A percentile compares a stretch with the other conserved stretches of the same genome.
These are phyloP conservation scores for Metellina segmentata DNA, from an alignment of 2,888 invertebrate species.

Conservation along the genomic window DNA sequence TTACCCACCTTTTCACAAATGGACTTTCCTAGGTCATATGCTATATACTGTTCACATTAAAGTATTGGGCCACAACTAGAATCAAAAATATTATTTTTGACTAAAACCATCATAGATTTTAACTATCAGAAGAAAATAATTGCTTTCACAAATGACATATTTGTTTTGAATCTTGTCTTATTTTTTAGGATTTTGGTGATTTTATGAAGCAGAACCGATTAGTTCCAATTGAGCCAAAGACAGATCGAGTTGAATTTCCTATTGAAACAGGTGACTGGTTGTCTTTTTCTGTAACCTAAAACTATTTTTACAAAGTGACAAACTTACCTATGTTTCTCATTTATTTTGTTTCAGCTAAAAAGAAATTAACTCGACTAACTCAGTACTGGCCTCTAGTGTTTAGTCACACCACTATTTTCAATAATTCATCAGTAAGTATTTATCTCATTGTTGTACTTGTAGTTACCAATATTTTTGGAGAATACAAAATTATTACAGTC, in stretches of 20 bases:
- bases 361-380: slow-evolving; percentile 88
- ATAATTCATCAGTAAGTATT: slow-evolving; percentile 80
- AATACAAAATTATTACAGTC: no score
- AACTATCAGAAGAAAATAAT: not conserved
- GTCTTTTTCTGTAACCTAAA: not conserved
- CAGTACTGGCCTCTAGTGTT: slow-evolving; percentile 90
- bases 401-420: slow-evolving; percentile 92
- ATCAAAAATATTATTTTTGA: no score
- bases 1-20: no score
- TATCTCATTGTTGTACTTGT: no score
- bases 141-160: not conserved
- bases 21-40: no score
- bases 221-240: slow-evolving; percentile 84
- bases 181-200: slow-evolving; percentile 88
- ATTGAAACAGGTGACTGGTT: slow-evolving; percentile 82
- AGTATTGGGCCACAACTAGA: no score
- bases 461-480: no score
- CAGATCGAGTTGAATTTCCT: slow-evolving; percentile 80
- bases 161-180: not conserved
- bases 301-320: not conserved
- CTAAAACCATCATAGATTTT: no score
- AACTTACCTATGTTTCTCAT: not conserved
- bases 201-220: slow-evolving; percentile 92
- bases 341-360: slow-evolving; percentile 82
- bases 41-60: no score